Conservation (phyloP, 2,113 vertebrate genomes). For the Circaetus cinerascens region DNA sequence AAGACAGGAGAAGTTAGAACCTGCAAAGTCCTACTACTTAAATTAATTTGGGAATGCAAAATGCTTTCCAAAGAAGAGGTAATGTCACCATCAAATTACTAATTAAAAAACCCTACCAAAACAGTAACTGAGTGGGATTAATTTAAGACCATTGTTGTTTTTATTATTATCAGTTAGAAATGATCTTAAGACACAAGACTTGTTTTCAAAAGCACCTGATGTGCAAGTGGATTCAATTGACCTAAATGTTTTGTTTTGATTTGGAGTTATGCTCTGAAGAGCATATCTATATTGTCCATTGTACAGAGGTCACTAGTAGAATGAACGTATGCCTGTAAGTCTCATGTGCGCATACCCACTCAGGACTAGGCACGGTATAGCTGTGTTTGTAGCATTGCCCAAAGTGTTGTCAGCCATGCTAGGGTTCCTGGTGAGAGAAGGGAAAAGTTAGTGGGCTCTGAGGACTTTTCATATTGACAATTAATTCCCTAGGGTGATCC, state of each 20-base stretch:
- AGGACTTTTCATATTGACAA: not conserved
- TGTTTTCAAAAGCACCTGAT: not conserved
- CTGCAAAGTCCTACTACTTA: not conserved
- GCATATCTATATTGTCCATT: accelerated
- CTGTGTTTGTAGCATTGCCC: not conserved
- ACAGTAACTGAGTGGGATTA: not conserved
- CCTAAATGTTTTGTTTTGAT: not conserved
- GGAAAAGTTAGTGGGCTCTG: not conserved
- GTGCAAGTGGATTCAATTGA: not conserved
- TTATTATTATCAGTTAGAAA: not conserved
- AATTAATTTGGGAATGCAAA: not conserved
- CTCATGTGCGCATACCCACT: accelerated
- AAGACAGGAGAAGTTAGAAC: not conserved
- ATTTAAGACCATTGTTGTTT: not conserved
- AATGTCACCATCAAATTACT: not conserved
- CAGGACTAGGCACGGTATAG: accelerated
- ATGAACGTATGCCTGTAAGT: accelerated
- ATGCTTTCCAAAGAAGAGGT: not conserved
- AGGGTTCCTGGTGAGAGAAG: not conserved
- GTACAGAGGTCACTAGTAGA: no score
- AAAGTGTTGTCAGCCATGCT: accelerated
- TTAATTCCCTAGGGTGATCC: not conserved
- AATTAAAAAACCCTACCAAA: not conserved
- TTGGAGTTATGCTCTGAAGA: not conserved
- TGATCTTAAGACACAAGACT: not conserved